A percentile compares a stretch with the other conserved stretches of the same genome.
Conservation (phyloP, 2,113 vertebrate genomes). For the Rhinopomastus cyanomelas region DNA sequence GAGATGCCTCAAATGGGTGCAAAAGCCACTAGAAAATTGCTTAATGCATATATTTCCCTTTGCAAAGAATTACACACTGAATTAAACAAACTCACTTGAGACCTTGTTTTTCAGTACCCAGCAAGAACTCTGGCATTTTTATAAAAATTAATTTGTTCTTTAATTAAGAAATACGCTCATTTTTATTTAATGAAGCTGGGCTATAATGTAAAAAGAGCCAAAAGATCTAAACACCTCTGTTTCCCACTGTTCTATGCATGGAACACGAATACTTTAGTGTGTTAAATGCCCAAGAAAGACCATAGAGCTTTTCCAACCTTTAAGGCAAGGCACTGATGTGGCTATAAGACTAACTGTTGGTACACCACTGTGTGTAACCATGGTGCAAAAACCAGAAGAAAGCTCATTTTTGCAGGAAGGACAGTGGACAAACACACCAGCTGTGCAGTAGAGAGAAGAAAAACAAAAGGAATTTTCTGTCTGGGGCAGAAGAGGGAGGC, state of each 20-base stretch:
- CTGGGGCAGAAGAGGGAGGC: neutral
- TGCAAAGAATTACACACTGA: neutral
- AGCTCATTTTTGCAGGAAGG: neutral
- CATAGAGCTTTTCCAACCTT: neutral
- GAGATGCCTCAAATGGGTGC: neutral
- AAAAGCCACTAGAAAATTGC: neutral
- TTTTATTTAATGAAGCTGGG: conserved; percentile 58
- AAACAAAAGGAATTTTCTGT: neutral
- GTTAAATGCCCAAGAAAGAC: neutral
- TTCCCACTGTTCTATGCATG: neutral
- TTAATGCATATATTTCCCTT: neutral
- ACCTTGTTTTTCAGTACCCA: conserved; percentile 11
- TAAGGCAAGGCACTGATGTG: neutral
- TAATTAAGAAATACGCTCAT: conserved; percentile 65
- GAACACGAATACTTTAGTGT: neutral
- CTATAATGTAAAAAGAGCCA: conserved; percentile 19
- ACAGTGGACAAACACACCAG: neutral
- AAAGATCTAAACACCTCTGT: neutral
- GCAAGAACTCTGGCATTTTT: conserved; percentile 18
- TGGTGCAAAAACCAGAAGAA: too few species aligned
- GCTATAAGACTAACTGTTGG: neutral
- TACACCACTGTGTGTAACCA: neutral
- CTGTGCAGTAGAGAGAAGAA: neutral
- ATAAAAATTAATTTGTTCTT: conserved; percentile 61
- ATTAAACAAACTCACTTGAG: neutral